Percentiles rank a stretch among this genome's conserved stretches.
phyloP scores from a whole-genome alignment of 92 coral and sea anemone species.

The Umimayanthus kanabou region DNA sequence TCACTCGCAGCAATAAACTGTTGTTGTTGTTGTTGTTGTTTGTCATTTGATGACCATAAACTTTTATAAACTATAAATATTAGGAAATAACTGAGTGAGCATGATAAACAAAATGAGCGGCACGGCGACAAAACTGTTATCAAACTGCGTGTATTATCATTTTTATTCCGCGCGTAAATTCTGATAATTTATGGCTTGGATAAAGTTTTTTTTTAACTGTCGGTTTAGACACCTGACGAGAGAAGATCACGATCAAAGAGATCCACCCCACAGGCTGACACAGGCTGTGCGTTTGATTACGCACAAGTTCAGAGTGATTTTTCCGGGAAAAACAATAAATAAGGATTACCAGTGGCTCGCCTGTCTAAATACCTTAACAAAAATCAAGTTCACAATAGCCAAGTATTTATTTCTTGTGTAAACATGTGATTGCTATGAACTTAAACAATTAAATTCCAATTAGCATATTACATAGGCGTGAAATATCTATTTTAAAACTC shows the following conservation, averaged over 20 bases:
- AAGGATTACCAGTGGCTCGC: background rate
- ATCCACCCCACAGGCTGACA: background rate
- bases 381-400: background rate
- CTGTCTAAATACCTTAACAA: background rate
- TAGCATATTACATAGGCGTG: background rate
- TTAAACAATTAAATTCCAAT: background rate
- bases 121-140: too few species aligned
- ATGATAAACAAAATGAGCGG: background rate
- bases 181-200: background rate
- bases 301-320: background rate
- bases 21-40: too few species aligned
- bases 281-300: background rate
- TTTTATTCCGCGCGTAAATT: background rate
- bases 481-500: background rate
- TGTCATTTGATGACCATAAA: too few species aligned
- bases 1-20: too few species aligned
- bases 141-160: background rate
- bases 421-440: background rate
- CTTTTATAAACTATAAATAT: too few species aligned
- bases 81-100: too few species aligned
- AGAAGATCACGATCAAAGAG: background rate
- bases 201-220: too few species aligned
- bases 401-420: constrained; percentile 10
- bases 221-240: background rate
- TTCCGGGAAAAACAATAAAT: background rate